phyloP scores from a whole-genome alignment of 2,888 invertebrate genomes.

The Osmoderma eremita region DNA sequence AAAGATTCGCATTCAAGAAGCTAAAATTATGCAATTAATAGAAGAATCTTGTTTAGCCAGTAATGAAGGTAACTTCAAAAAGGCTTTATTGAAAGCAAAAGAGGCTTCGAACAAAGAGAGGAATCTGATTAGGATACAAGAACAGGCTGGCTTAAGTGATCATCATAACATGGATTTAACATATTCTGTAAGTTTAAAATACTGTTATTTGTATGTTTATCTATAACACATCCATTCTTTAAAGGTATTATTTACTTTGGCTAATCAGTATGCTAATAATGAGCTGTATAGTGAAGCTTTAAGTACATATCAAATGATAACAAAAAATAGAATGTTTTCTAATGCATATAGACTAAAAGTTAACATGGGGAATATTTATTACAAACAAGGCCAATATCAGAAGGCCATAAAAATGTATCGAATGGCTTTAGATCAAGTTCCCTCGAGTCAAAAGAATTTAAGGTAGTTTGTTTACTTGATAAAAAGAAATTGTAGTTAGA shows the following conservation, averaged over 20 bases:
- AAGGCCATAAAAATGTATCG: slow-evolving; percentile 97
- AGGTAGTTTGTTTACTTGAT: slow-evolving; percentile 66
- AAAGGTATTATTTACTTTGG: slow-evolving; percentile 94
- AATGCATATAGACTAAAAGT: slow-evolving; percentile 94
- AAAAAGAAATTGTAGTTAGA: not conserved
- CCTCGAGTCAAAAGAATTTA: slow-evolving; percentile 91
- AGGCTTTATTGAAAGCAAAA: slow-evolving; percentile 90
- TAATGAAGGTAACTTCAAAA: slow-evolving; percentile 70
- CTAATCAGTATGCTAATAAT: slow-evolving; percentile 92
- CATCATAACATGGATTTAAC: slow-evolving; percentile 95
- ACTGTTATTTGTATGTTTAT: not conserved
- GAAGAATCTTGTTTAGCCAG: slow-evolving; percentile 88
- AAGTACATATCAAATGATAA: slow-evolving; percentile 94
- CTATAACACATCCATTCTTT: slow-evolving; percentile 47
- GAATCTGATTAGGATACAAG: slow-evolving; percentile 88
- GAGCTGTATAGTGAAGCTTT: slow-evolving; percentile 96
- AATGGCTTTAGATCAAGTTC: slow-evolving; percentile 98
- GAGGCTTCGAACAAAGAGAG: slow-evolving; percentile 95
- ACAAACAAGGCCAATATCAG: slow-evolving; percentile 90
- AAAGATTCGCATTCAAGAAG: slow-evolving; percentile 88
- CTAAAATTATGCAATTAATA: slow-evolving; percentile 86
- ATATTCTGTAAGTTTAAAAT: slow-evolving; percentile 77
- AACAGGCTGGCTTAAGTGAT: slow-evolving; percentile 89
- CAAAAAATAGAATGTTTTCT: slow-evolving; percentile 91
- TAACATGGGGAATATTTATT: slow-evolving; percentile 98